Conservation (phyloP, 2,113 vertebrate species). For the Gymnobelideus leadbeateri region DNA sequence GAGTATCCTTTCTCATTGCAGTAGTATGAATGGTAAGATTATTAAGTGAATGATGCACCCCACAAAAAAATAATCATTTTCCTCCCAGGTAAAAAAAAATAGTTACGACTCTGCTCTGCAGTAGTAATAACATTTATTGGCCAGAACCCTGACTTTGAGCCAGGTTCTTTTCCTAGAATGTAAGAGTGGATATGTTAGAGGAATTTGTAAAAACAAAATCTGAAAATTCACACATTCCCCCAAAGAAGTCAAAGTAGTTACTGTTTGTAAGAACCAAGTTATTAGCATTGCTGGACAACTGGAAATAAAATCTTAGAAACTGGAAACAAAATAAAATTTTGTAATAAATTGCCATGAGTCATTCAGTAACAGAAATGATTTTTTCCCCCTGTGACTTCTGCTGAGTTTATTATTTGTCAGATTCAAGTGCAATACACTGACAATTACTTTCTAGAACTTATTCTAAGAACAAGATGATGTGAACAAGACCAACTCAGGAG, state of each 20-base stretch:
- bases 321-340: slow-evolving; percentile 33
- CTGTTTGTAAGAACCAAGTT: slow-evolving; percentile 54
- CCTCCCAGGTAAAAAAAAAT: background rate
- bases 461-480: slow-evolving; percentile 61
- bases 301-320: slow-evolving; percentile 28
- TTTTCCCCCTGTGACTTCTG: slow-evolving; percentile 33
- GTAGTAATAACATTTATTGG: background rate
- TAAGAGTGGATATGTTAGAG: background rate
- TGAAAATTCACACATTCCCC: slow-evolving; percentile 26
- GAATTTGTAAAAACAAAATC: slow-evolving; percentile 43
- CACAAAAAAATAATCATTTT: too few species aligned
- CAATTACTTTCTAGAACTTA: slow-evolving; percentile 39
- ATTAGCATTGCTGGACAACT: slow-evolving; percentile 22
- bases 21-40: background rate
- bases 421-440: slow-evolving; percentile 33
- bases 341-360: slow-evolving; percentile 43
- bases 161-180: background rate
- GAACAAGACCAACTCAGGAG: background rate
- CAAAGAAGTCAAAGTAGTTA: background rate
- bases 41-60: background rate
- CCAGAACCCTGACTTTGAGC: background rate
- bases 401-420: slow-evolving; percentile 27
- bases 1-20: background rate
- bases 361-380: slow-evolving; percentile 26
- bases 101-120: background rate